Conservation (phyloP, 23 tunicate species). For the Aplidium turbinatum region DNA sequence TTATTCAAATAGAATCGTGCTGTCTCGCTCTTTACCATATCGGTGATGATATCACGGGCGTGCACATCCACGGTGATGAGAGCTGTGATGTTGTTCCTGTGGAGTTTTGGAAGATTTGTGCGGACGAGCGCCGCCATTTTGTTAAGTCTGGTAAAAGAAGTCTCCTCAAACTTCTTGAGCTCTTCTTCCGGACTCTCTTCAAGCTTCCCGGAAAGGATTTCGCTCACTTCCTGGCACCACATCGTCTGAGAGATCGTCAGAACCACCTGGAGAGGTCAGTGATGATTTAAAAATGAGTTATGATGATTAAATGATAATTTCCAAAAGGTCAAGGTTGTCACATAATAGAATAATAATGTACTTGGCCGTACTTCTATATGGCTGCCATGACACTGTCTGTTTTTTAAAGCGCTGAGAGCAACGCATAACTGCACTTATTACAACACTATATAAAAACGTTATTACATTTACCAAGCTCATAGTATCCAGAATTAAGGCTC, state of each 20-base stretch:
- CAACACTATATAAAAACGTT: too few relatives aligned
- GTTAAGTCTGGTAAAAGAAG: slow-evolving; percentile 69
- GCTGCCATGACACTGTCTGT: too few relatives aligned
- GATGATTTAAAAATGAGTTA: too few relatives aligned
- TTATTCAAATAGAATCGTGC: too few relatives aligned
- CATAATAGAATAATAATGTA: too few relatives aligned
- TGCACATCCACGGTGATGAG: slow-evolving; percentile 98
- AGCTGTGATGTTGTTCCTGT: slow-evolving; percentile 93
- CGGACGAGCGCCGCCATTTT: slow-evolving; percentile 95
- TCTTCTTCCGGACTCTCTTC: slow-evolving; percentile 35
- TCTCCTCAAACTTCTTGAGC: slow-evolving; percentile 60
- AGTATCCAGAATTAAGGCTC: too few relatives aligned
- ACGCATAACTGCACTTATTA: too few relatives aligned
- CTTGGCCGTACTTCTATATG: too few relatives aligned
- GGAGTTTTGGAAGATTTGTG: slow-evolving; percentile 78
- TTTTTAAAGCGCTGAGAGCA: too few relatives aligned
- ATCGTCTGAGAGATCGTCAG: slow-evolving; percentile 95
- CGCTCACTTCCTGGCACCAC: slow-evolving; percentile 96
- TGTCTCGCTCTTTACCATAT: slow-evolving; percentile 66
- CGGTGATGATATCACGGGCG: slow-evolving; percentile 97
- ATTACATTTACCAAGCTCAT: too few relatives aligned
- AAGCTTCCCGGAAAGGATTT: slow-evolving; percentile 33
- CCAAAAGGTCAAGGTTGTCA: too few relatives aligned
- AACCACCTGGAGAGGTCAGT: slow-evolving; percentile 61
- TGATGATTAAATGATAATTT: too few relatives aligned